These are phyloP conservation scores for Clarias fuscus DNA, from an alignment of 2,797 vertebrate species.

Conservation along the genomic window DNA sequence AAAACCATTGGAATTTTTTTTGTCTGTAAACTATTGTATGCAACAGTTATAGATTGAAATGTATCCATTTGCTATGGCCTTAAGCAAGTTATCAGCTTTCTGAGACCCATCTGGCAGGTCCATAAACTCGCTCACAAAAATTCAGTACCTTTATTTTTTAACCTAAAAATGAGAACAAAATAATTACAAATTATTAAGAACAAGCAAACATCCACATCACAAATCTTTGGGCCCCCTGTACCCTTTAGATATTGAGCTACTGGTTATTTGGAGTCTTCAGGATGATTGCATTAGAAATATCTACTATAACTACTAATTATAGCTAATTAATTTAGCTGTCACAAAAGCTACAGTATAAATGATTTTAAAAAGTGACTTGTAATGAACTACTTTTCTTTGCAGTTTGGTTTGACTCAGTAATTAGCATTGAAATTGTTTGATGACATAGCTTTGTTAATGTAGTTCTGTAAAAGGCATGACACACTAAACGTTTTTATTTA, in stretches of 20 bases:
- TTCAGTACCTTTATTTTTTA: not conserved
- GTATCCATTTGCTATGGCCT: too few species aligned
- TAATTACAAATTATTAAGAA: not conserved
- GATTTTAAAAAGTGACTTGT: not conserved
- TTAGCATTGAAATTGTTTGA: not conserved
- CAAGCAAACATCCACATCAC: not conserved
- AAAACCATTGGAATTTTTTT: too few species aligned
- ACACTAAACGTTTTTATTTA: not conserved
- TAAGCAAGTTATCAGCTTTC: not conserved
- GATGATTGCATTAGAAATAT: not conserved
- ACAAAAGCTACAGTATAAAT: too few species aligned
- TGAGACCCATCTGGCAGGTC: not conserved
- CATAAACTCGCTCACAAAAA: not conserved
- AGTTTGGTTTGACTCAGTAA: not conserved
- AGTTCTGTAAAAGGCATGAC: not conserved
- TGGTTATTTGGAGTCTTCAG: not conserved
- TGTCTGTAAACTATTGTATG: too few species aligned
- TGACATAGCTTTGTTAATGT: not conserved
- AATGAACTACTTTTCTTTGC: too few species aligned
- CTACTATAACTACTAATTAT: too few species aligned
- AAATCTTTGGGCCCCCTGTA: not conserved
- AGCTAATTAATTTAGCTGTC: too few species aligned
- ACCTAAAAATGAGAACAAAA: not conserved
- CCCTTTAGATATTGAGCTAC: not conserved
- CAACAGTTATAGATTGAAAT: too few species aligned